These are phyloP conservation scores for Novumbra hubbsi DNA, from an alignment of 2,797 vertebrate species.

Conservation along the genomic window DNA sequence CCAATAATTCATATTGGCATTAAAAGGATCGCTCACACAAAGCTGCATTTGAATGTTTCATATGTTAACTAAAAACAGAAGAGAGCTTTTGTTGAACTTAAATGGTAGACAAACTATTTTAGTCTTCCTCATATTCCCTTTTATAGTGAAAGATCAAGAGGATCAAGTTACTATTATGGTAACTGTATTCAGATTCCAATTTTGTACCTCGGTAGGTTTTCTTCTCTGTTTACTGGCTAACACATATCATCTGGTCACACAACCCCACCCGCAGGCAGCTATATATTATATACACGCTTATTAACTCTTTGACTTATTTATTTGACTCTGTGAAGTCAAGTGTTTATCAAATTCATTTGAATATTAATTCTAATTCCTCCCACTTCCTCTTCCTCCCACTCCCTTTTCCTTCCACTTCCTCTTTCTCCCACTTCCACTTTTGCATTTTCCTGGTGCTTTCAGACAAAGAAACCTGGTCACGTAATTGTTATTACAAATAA, in stretches of 20 bases:
- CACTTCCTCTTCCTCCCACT: slow-evolving; percentile 8
- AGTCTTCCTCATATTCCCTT: background rate
- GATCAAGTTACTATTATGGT: background rate
- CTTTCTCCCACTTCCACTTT: slow-evolving; percentile 31
- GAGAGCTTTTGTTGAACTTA: background rate
- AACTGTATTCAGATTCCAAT: background rate
- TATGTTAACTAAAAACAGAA: background rate
- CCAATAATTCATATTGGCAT: background rate
- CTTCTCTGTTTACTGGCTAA: slow-evolving; percentile 24
- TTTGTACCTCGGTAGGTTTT: background rate
- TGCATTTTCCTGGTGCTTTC: slow-evolving; percentile 34
- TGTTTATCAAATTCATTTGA: slow-evolving; percentile 9
- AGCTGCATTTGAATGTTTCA: background rate
- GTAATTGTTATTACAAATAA: slow-evolving; percentile 26
- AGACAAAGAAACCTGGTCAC: slow-evolving; percentile 8
- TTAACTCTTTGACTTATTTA: too few relatives aligned
- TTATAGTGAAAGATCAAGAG: background rate
- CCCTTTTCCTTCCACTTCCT: too few relatives aligned
- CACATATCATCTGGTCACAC: slow-evolving; percentile 39
- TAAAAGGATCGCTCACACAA: background rate
- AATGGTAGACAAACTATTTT: background rate
- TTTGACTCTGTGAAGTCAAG: slow-evolving; percentile 11
- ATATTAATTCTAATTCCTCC: slow-evolving; percentile 35
- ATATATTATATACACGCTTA: too few relatives aligned
- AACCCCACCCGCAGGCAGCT: slow-evolving; percentile 1